Base-by-base conservation (phyloP, 2,113 vertebrate species). In the Pseudolaguvia tuberculata region DNA sequence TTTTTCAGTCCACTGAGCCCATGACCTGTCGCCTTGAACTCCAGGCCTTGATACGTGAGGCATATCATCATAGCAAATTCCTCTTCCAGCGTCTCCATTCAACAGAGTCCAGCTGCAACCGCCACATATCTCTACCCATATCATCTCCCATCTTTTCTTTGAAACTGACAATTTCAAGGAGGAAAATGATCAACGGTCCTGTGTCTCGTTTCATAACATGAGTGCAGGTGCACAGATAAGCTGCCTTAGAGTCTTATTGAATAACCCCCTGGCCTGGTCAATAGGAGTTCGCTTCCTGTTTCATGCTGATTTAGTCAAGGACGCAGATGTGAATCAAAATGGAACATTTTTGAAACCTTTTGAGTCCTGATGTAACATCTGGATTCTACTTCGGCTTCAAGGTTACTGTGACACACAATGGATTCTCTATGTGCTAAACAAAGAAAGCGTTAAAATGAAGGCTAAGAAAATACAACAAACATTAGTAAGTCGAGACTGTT, bases 11-110 rank as follows among this genome's bases (percentile, higher is more conserved):
- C 68, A 76, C 55, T 45, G 61, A 61, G 73, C 79, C 79, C 65
- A 81, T 86, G 86, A 87, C 86, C 87, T 86, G 85, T 78, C 83
- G 81, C 89, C 88, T 90, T 89, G 89, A 88, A 85, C 83, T 74
- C 61, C 56, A 68, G 80, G 65, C 63, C 83, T 79, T 79, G 80
- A 72, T 76, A 39, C 56, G 13, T 78, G 69, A 72, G 62, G 39
- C 68, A 72, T 78, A 75, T 81, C 75, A 72, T 81, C 69, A 56
- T 56, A 76, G 23, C 62, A 72, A 42, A 81, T 76, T 78, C 76
- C 68, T 35, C 35, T 66, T 72, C 31, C 74, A 59, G 76, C 81
- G 77, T 79, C 59, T 81, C 75, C 72, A 53, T 50, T 77, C 53
- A 53, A 74, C 42, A 18, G 59, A 71, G 53, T 62, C 67, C 79